Conservation (phyloP, 2,888 invertebrate genomes). For the Caenorhabditis sp. region DNA sequence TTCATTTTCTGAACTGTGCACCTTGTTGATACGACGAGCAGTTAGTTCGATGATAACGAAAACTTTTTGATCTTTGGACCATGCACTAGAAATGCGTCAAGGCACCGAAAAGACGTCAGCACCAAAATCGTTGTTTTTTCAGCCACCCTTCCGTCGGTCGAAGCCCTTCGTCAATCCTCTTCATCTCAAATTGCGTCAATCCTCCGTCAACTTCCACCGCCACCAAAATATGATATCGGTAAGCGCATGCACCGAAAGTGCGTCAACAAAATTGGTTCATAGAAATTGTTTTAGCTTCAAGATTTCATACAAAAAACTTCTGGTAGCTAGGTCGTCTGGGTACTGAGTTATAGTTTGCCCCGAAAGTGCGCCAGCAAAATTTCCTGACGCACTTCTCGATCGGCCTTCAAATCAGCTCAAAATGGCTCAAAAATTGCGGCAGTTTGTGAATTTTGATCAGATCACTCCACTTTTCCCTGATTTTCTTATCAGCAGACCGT, state of each 20-base stretch:
- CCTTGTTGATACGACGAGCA: too few species aligned
- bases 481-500: too few species aligned
- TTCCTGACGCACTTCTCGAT: not conserved
- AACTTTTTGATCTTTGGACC: not conserved
- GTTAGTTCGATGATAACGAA: not conserved
- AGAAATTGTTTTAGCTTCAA: too few species aligned
- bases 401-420: not conserved
- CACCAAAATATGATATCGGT: conserved; percentile 66
- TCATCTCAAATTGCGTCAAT: conserved; percentile 55
- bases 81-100: conserved; percentile 1
- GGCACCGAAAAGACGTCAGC: not conserved
- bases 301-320: too few species aligned
- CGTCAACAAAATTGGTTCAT: conserved; percentile 8
- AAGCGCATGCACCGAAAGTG: conserved; percentile 5
- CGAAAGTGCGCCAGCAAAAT: conserved; percentile 3
- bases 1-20: conserved; percentile 10
- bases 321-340: too few species aligned
- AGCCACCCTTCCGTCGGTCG: conserved; percentile 28
- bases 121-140: not conserved
- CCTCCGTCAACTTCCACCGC: conserved; percentile 61
- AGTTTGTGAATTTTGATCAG: too few species aligned
- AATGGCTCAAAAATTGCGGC: not conserved
- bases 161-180: conserved; percentile 31
- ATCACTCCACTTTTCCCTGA: too few species aligned
- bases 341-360: too few species aligned